These are phyloP conservation scores for Triplophysa yarkandensis DNA, from an alignment of 2,797 vertebrate genomes.

Conservation along the genomic window DNA sequence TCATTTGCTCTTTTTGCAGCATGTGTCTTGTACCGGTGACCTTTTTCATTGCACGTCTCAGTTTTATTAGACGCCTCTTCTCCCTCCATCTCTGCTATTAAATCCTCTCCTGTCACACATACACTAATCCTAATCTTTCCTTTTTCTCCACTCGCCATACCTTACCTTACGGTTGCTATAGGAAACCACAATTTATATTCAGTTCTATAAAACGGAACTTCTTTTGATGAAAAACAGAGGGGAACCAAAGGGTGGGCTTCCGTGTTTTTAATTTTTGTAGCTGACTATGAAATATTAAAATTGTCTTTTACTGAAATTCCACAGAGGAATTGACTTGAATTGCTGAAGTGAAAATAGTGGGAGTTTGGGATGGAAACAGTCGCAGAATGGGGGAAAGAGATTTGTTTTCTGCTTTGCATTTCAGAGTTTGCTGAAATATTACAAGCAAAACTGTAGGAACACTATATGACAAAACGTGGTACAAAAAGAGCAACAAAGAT, in stretches of 20 bases:
- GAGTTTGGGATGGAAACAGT: not conserved
- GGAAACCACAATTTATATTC: conserved; percentile 33
- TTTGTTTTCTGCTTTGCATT: not conserved
- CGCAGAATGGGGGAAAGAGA: not conserved
- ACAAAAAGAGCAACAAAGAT: not conserved
- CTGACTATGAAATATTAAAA: not conserved
- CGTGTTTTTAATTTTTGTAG: not conserved
- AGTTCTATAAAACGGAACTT: conserved; percentile 17
- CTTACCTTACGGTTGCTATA: conserved; percentile 37
- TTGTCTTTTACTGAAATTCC: not conserved
- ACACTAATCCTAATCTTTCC: conserved; percentile 41
- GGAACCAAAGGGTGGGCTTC: not conserved
- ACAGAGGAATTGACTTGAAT: not conserved
- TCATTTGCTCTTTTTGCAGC: not conserved
- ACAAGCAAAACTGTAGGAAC: not conserved
- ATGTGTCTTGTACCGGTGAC: not conserved
- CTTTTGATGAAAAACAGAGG: conserved; percentile 12
- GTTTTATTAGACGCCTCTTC: conserved; percentile 33
- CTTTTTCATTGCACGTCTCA: conserved; percentile 19
- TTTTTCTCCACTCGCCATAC: conserved; percentile 23
- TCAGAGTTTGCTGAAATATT: conserved; percentile 2
- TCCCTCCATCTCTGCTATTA: conserved; percentile 30
- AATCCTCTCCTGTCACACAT: conserved; percentile 28
- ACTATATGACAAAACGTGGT: not conserved
- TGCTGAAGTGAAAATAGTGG: not conserved